Conservation (phyloP, 53 echinoderm and acorn worm genomes). For the Actinopyga echinites region DNA sequence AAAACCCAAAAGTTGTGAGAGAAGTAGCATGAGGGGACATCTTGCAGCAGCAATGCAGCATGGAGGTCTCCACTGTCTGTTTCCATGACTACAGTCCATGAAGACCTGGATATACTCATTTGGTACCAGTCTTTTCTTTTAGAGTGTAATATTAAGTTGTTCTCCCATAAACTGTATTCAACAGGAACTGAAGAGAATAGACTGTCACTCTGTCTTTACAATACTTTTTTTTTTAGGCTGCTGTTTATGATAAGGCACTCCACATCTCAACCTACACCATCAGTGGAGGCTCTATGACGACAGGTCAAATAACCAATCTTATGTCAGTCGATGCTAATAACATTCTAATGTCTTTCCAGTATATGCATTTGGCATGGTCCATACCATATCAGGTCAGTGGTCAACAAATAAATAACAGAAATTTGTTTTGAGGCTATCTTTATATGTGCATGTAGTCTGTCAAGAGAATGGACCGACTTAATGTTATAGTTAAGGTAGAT, state of each 20-base stretch:
- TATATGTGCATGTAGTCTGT: no score
- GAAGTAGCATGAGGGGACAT: no score
- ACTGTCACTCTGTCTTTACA: background rate
- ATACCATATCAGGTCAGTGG: constrained; percentile 53
- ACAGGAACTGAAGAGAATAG: no score
- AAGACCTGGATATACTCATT: no score
- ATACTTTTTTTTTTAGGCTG: constrained; percentile 17
- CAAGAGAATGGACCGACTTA: no score
- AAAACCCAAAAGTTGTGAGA: no score
- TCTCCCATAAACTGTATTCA: background rate
- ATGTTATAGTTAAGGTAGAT: no score
- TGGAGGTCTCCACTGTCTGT: no score
- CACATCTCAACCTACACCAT: constrained; percentile 62
- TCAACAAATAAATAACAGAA: background rate
- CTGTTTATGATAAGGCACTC: constrained; percentile 61
- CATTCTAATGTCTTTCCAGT: constrained; percentile 60
- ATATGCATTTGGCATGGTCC: constrained; percentile 56
- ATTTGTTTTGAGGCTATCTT: no score
- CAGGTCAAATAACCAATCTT: constrained; percentile 70
- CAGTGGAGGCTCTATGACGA: constrained; percentile 68
- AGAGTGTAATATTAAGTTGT: background rate
- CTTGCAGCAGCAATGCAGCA: no score
- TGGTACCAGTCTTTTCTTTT: no score
- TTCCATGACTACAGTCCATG: no score
- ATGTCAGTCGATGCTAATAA: constrained; percentile 72